Conservation (phyloP, 2,888 invertebrate species). For the Microdon myrmicae region DNA sequence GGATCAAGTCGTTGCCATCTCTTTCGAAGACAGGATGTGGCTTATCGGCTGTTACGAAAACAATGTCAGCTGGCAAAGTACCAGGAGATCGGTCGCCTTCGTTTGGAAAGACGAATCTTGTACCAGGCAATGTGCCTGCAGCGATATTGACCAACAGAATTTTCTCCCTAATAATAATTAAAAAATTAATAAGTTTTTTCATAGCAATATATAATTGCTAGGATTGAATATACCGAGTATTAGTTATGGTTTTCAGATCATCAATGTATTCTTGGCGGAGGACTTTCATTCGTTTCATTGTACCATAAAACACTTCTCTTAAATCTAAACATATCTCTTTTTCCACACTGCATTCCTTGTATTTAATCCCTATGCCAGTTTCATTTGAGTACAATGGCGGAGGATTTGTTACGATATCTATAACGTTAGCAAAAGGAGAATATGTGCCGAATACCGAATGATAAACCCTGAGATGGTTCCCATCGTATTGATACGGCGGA, state of each 20-base stretch:
- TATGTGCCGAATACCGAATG: constrained; percentile 84
- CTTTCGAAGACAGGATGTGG: constrained; percentile 73
- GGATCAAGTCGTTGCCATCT: constrained; percentile 75
- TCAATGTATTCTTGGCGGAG: constrained; percentile 76
- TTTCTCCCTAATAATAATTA: constrained; percentile 70
- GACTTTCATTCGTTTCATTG: constrained; percentile 86
- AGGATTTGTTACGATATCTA: constrained; percentile 74
- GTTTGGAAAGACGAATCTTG: constrained; percentile 78
- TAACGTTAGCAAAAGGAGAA: constrained; percentile 83
- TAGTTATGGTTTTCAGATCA: constrained; percentile 72
- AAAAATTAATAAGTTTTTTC: not conserved
- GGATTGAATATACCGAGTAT: constrained; percentile 65
- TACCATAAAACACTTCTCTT: constrained; percentile 77
- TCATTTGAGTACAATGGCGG: constrained; percentile 73
- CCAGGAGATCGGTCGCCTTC: constrained; percentile 84
- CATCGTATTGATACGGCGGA: constrained; percentile 83
- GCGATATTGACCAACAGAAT: constrained; percentile 79
- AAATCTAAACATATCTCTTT: constrained; percentile 72
- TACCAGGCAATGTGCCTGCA: constrained; percentile 79
- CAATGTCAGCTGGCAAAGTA: constrained; percentile 75
- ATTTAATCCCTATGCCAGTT: constrained; percentile 74
- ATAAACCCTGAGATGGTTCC: constrained; percentile 79
- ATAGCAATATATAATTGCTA: too few relatives aligned
- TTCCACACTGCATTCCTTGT: constrained; percentile 72
- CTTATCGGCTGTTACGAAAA: constrained; percentile 79